Evolutionary conservation across 2,113 vertebrate genomes (phyloP).

Genomic region (Lynx canadensis): DNA sequence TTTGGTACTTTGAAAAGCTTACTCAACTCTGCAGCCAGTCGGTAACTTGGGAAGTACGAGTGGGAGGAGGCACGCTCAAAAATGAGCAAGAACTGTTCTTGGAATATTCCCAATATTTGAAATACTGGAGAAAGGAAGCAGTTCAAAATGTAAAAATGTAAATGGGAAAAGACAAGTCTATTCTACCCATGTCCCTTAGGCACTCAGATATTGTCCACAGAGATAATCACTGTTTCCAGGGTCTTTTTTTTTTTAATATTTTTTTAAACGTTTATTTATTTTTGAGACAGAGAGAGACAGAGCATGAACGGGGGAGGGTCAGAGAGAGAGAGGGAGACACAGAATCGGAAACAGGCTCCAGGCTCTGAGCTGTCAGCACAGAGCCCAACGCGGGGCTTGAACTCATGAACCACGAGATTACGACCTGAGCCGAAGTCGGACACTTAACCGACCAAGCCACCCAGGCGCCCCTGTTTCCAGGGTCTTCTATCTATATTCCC

Average conservation of each 20-base stretch:
- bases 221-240: background rate
- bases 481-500: background rate
- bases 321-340: no score
- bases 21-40: background rate
- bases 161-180: background rate
- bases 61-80: background rate
- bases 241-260: background rate
- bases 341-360: no score
- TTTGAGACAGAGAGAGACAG: no score
- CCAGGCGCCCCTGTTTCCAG: background rate
- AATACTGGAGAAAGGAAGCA: background rate
- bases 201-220: background rate
- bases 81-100: background rate
- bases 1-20: background rate
- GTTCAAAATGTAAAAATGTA: background rate
- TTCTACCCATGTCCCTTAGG: background rate
- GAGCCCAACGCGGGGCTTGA: no score
- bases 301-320: no score
- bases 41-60: background rate
- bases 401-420: no score
- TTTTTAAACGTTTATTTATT: no score
- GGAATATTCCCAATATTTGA: background rate
- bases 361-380: no score
- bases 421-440: no score
- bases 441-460: fast-evolving